Base-by-base conservation (phyloP, 2,113 vertebrate genomes). In the Cyanoderma ruficeps region DNA sequence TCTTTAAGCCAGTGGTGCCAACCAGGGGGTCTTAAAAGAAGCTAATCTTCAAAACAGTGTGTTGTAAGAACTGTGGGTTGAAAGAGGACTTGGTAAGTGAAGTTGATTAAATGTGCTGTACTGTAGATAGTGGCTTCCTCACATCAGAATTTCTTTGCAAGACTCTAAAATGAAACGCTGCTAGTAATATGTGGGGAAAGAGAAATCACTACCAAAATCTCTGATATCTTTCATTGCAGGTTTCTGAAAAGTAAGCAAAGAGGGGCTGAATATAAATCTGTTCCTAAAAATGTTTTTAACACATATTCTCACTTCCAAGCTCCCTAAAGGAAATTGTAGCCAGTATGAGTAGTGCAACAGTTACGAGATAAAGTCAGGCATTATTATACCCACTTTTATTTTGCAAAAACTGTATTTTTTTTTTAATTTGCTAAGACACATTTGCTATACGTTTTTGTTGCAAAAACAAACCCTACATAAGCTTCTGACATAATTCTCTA, bases 401-500 rank as follows among this genome's bases (percentile, higher is more conserved):
- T 97, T 90, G 95, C 98, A 21, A 97, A 89, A 96, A 94, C 44
- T 92, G 86, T 97, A 53, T 92, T 42, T 97, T 96, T 96, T 96
- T 92, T 97, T 96, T 97, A 61, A 96, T 98, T 98, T 98, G 98
- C 98, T 97, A 95, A 96, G 88, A 97, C 94, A 91, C 97, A 96
- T 98, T 98, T 98, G 98, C 98, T 98, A 56, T 98, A 92, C 91
- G 13, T 97, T 98, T 98, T 98, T 98, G 97, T 98, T 98, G 98
- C 98, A 89, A 97, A 97, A 97, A 93, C 95, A 97, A 92, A 96
- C 97, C 98, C 98, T 97, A 91, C 98, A 98, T 98, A 96, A 93
- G 96, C 97, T 98, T 98, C 98, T 98, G 98, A 99, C 98, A 94
- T 98, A 97, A 98, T 97, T 98, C 96, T 99, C 98, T 98, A 98